Percentiles rank a stretch among this genome's conserved stretches.
Evolutionary conservation across 2,113 vertebrate genomes (phyloP).

Genomic region (Menidia beryllina): DNA sequence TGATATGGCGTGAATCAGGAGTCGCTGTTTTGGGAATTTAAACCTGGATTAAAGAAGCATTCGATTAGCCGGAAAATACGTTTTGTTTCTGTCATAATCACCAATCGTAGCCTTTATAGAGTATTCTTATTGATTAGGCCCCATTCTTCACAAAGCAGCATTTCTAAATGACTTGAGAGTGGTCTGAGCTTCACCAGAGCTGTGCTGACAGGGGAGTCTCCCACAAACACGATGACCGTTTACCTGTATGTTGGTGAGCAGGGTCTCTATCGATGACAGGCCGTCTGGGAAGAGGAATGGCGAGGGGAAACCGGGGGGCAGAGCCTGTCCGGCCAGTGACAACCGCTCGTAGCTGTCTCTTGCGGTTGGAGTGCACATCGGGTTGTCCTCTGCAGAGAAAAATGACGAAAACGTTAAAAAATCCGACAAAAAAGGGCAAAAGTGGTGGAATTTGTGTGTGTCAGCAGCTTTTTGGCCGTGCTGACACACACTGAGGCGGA

Average conservation of each 20-base stretch:
- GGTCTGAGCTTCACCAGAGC: no score
- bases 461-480: not conserved
- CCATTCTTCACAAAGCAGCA: no score
- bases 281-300: constrained; percentile 99
- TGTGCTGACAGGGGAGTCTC: no score
- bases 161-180: no score
- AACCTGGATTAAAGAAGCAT: not conserved
- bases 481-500: constrained; percentile 67
- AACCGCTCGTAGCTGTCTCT: constrained; percentile 98
- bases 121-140: not conserved
- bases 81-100: not conserved
- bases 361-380: constrained; percentile 95
- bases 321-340: constrained; percentile 92
- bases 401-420: constrained; percentile 8
- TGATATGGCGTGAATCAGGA: no score
- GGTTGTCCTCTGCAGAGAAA: constrained; percentile 90
- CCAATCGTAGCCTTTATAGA: not conserved
- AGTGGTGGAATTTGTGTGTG: constrained; percentile 1
- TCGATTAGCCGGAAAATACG: not conserved
- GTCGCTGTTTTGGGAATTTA: not conserved
- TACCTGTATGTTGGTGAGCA: constrained; percentile 97
- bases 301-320: constrained; percentile 96
- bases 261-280: constrained; percentile 98
- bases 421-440: not conserved
- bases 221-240: no score